These are phyloP conservation scores for Nylanderia fulva DNA, from an alignment of 1,140 invertebrate genomes.

Conservation along the genomic window DNA sequence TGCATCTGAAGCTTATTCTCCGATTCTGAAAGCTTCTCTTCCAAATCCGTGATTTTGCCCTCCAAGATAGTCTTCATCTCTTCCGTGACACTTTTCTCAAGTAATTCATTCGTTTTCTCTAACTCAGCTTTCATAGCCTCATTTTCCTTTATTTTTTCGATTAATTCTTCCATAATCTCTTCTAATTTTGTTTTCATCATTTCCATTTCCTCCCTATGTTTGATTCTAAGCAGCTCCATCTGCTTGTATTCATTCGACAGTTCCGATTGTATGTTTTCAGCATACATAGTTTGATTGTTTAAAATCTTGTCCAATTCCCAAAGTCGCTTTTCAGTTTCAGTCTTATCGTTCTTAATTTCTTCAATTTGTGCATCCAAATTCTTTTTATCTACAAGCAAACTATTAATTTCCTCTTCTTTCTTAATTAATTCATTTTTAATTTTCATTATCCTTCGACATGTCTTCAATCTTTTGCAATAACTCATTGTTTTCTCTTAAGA, in stretches of 20 bases:
- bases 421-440: slow-evolving; percentile 71
- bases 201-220: slow-evolving; percentile 77
- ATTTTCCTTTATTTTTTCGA: slow-evolving; percentile 71
- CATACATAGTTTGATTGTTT: slow-evolving; percentile 80
- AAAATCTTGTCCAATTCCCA: slow-evolving; percentile 75
- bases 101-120: slow-evolving; percentile 66
- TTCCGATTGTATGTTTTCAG: slow-evolving; percentile 82
- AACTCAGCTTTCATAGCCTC: slow-evolving; percentile 75
- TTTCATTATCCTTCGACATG: slow-evolving; percentile 72
- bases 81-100: slow-evolving; percentile 70
- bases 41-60: slow-evolving; percentile 74
- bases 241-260: slow-evolving; percentile 81
- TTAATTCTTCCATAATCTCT: slow-evolving; percentile 76
- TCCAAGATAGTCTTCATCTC: slow-evolving; percentile 73
- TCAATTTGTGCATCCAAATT: slow-evolving; percentile 77
- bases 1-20: slow-evolving; percentile 76
- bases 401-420: slow-evolving; percentile 69
- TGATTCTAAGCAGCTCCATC: slow-evolving; percentile 85
- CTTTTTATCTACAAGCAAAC: slow-evolving; percentile 49
- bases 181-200: slow-evolving; percentile 77
- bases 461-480: slow-evolving; percentile 74
- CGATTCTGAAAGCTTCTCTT: slow-evolving; percentile 74
- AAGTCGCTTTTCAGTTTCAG: slow-evolving; percentile 81
- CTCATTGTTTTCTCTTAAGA: slow-evolving; percentile 73
- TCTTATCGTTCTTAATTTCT: slow-evolving; percentile 69